These are phyloP conservation scores for Probaryconus sp. DNA, from an alignment of 1,140 invertebrate species.

Conservation along the genomic window DNA sequence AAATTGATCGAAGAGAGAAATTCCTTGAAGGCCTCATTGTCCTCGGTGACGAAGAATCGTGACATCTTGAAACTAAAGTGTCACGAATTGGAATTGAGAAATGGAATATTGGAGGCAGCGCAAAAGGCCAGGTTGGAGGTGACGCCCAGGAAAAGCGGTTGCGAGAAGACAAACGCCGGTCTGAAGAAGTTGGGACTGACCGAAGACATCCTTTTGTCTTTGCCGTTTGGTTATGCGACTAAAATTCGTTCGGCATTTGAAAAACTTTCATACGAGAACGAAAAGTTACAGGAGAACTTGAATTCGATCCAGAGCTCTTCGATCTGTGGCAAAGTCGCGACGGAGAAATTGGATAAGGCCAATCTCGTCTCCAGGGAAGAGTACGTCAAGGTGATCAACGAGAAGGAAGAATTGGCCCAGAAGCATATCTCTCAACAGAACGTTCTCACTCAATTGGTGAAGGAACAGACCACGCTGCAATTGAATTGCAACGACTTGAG, in stretches of 20 bases:
- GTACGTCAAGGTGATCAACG: neutral
- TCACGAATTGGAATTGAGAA: conserved; percentile 14
- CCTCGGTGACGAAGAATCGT: conserved; percentile 3
- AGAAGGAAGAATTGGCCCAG: neutral
- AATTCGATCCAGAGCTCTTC: neutral
- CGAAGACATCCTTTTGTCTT: conserved; percentile 29
- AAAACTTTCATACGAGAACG: conserved; percentile 40
- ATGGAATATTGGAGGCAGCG: conserved; percentile 15
- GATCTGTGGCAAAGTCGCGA: neutral
- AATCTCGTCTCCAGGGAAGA: neutral
- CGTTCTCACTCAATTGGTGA: too few relatives aligned
- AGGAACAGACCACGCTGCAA: too few relatives aligned
- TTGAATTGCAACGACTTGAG: too few relatives aligned
- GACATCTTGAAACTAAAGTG: conserved; percentile 17
- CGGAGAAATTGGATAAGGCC: neutral
- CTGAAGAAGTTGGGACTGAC: conserved; percentile 27
- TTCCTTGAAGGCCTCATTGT: neutral
- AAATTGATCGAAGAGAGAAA: conserved; percentile 17
- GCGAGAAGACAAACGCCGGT: conserved; percentile 6
- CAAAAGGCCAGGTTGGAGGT: neutral
- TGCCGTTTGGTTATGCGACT: conserved; percentile 39
- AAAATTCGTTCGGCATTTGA: conserved; percentile 38
- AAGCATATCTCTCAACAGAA: too few relatives aligned
- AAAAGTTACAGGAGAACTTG: conserved; percentile 19
- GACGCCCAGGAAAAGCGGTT: neutral